Evolutionary conservation across 2,113 vertebrate genomes (phyloP).

Genomic region (Lamprotornis superbus): DNA sequence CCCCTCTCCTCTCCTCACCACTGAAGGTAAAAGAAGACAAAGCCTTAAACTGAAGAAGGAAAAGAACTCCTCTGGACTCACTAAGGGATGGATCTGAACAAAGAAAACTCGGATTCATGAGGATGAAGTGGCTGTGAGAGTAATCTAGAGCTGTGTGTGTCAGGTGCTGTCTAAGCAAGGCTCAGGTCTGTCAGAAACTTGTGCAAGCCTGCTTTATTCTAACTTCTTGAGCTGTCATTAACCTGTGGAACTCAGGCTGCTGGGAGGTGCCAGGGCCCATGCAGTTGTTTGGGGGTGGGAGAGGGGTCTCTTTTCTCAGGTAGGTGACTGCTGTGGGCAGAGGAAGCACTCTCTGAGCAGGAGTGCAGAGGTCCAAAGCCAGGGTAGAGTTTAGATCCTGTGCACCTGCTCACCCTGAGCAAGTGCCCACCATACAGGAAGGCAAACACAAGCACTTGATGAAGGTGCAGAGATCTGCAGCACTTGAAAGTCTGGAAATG

Average conservation of each 20-base stretch:
- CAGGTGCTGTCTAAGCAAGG: not conserved
- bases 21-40: not conserved
- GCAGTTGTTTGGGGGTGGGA: not conserved
- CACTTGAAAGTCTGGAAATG: not conserved
- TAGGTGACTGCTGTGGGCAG: not conserved
- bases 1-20: not conserved
- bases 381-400: not conserved
- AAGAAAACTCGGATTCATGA: not conserved
- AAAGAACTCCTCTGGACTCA: not conserved
- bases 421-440: not conserved
- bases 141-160: not conserved
- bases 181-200: not conserved
- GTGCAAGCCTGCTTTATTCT: not conserved
- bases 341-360: not conserved
- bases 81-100: not conserved
- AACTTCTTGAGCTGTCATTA: not conserved
- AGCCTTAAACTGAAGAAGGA: not conserved
- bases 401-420: not conserved
- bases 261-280: not conserved
- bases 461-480: not conserved
- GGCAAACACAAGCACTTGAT: not conserved
- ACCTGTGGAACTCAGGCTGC: not conserved
- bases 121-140: not conserved
- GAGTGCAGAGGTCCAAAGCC: not conserved
- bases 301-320: not conserved